Evolutionary conservation across 2,888 invertebrate species (phyloP), one percentile per base, ranked within the genome.

Genomic region (Andricus curvator): DNA sequence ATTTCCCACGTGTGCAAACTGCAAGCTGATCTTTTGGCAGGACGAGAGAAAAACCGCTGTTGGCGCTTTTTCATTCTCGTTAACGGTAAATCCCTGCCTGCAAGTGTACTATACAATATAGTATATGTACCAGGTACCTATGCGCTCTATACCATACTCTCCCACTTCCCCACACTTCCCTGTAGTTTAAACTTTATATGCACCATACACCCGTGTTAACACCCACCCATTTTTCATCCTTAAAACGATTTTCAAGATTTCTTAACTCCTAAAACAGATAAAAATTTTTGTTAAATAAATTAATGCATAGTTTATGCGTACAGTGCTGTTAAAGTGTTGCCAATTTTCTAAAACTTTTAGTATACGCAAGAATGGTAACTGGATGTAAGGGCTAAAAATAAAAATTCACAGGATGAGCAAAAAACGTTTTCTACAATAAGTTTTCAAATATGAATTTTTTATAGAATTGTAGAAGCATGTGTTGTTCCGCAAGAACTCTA

Each of bases 21-120:
- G n/a, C n/a, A 33, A 56, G 74, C 13, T 56, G 74, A 74, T 74
- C 74, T 74, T 74, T 56, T 56, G 74, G 51, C 56, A 74, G 74
- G 20, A 29, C 29, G 29, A 70, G 70, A 51, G 20, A 29, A 51
- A 33, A 56, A 2, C 33, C 11, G 67, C 13, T n/a, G 51, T 29
- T 29, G 29, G 33, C 56, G 33, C 33, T 74, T 74, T 74, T 56
- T 74, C 56, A 33, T 56, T 74, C 74, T 74, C 56, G 56, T 74
- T 74, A 74, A 74, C 74, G 56, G 33, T 74, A 56, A 74, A 74
- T 48, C 48, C n/a, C 44, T 44, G n/a, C 44, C n/a, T 56, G 33
- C 51, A 51, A 56, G 51, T 20, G 68, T 68, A 11, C 48, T 48
- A 15, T 17, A 48, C 48, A 48, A 48, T 44, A 15, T 44, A 51